phyloP scores from a whole-genome alignment of 2,797 vertebrate species.

The Tragelaphus oryx region DNA sequence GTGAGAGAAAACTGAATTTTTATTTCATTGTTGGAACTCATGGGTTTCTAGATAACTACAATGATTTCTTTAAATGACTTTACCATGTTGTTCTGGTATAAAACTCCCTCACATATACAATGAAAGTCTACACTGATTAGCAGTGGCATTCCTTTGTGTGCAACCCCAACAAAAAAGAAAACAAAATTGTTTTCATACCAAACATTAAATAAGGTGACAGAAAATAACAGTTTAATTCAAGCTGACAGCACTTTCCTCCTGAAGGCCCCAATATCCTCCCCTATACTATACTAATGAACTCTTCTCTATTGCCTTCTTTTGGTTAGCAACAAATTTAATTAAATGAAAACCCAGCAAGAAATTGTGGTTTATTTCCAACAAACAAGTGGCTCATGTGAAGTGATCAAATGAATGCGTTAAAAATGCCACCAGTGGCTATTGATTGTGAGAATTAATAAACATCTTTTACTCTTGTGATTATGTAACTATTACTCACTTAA shows the following conservation, averaged over 20 bases:
- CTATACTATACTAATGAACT: not conserved
- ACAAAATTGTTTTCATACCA: not conserved
- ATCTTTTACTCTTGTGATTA: too few species aligned
- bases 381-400: not conserved
- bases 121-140: not conserved
- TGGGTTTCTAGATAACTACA: not conserved
- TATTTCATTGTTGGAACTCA: not conserved
- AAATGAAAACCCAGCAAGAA: constrained; percentile 6
- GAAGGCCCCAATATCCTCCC: not conserved
- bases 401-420: not conserved
- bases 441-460: too few species aligned
- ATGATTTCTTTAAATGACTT: not conserved
- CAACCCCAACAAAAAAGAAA: not conserved
- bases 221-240: constrained; percentile 21
- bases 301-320: not conserved
- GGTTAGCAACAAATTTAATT: constrained; percentile 14
- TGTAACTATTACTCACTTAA: too few species aligned
- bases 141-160: not conserved
- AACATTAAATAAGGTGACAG: not conserved
- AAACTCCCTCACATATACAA: not conserved
- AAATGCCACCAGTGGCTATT: not conserved
- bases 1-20: constrained; percentile 3
- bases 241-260: not conserved
- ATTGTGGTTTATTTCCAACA: constrained; percentile 18
- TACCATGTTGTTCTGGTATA: not conserved